phyloP scores from a whole-genome alignment of 2,888 invertebrate genomes.

The Alsophila aescularia region DNA sequence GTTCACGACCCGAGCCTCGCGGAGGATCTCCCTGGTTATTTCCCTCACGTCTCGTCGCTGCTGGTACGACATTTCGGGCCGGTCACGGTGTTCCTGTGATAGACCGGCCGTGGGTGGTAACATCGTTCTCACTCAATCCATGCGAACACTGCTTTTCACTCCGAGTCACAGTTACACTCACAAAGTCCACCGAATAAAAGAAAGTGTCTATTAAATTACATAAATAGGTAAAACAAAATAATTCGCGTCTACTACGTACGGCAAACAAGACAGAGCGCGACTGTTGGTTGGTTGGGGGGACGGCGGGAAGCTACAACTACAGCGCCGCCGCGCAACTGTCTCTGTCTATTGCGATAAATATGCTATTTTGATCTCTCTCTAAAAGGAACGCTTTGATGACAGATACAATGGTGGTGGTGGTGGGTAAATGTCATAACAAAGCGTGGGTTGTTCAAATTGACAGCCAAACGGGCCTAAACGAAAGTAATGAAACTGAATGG shows the following conservation, averaged over 20 bases:
- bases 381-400: conserved; percentile 66
- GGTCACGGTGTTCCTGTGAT: conserved; percentile 77
- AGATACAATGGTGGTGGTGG: conserved; percentile 62
- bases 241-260: conserved; percentile 61
- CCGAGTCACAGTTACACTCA: conserved; percentile 53
- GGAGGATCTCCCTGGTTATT: conserved; percentile 76
- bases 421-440: conserved; percentile 82
- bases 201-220: conserved; percentile 40
- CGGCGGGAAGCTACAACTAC: conserved; percentile 77
- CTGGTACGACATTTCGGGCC: conserved; percentile 79
- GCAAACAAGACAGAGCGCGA: conserved; percentile 74
- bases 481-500: no score
- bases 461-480: no score
- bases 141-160: conserved; percentile 60
- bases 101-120: conserved; percentile 81
- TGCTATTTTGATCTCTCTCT: conserved; percentile 53
- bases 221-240: conserved; percentile 55
- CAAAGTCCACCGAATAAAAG: conserved; percentile 37
- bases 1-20: conserved; percentile 73
- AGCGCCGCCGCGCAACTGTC: conserved; percentile 74
- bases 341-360: conserved; percentile 45
- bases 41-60: conserved; percentile 78
- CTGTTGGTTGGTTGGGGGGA: conserved; percentile 74
- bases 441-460: conserved; percentile 62
- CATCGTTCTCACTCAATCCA: conserved; percentile 79